phyloP scores from a whole-genome alignment of 2,797 vertebrate genomes.

The Eulemur rubriventer region DNA sequence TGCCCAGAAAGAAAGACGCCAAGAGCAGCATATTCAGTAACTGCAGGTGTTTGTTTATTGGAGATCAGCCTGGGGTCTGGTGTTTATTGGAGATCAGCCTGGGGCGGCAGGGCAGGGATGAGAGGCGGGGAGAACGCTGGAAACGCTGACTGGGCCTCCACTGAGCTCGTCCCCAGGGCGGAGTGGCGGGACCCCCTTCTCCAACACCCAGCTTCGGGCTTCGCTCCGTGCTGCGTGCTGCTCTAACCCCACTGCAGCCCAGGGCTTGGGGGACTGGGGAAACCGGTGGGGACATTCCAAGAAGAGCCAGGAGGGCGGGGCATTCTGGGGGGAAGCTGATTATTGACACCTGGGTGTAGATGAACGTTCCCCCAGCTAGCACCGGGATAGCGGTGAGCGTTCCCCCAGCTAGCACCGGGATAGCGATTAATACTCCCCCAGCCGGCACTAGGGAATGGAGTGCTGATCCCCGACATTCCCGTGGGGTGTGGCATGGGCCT shows the following conservation, averaged over 20 bases:
- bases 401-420: neutral
- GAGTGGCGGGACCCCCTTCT: neutral
- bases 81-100: conserved; percentile 37
- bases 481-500: conserved; percentile 41
- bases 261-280: neutral
- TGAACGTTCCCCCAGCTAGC: neutral
- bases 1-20: neutral
- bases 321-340: neutral
- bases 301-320: neutral
- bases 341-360: neutral
- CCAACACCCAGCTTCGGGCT: neutral
- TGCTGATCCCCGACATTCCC: conserved; percentile 46
- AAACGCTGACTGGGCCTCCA: neutral
- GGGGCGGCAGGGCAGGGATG: neutral
- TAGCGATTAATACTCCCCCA: neutral
- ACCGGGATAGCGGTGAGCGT: neutral
- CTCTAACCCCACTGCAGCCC: neutral
- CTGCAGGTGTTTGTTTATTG: conserved; percentile 62
- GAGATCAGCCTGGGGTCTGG: neutral
- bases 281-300: neutral
- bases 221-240: too few relatives aligned
- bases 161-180: too few relatives aligned
- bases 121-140: neutral
- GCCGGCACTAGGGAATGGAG: neutral
- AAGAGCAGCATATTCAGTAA: neutral